These are phyloP conservation scores for Antechinus stuartii DNA, from an alignment of 2,113 vertebrate genomes.

Conservation along the genomic window DNA sequence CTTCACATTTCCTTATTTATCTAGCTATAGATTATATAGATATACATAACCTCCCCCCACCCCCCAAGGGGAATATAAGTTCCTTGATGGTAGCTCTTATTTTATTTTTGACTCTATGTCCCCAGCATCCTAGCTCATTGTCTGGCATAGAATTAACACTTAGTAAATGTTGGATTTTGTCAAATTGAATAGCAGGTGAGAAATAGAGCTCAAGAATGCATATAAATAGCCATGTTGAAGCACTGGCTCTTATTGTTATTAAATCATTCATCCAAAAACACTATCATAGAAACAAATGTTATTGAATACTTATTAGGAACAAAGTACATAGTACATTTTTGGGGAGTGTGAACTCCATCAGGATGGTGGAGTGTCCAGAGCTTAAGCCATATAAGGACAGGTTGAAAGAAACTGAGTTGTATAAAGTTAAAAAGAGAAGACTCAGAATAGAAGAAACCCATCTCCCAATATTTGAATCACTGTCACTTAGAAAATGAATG, in stretches of 20 bases:
- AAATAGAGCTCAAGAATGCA: neutral
- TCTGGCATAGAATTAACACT: neutral
- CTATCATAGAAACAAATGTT: neutral
- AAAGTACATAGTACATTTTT: neutral
- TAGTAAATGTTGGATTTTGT: neutral
- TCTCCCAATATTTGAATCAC: neutral
- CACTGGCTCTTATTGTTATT: neutral
- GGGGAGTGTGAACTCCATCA: neutral
- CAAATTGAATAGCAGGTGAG: neutral
- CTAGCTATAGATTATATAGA: neutral
- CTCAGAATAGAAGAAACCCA: neutral
- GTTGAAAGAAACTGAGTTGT: neutral
- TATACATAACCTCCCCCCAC: too few species aligned
- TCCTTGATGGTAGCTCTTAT: neutral
- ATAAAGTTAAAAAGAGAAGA: neutral
- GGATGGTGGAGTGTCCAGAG: neutral
- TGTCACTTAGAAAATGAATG: neutral
- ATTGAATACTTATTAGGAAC: neutral
- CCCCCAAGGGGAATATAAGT: neutral
- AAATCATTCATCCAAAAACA: neutral
- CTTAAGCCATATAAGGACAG: neutral
- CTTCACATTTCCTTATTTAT: neutral
- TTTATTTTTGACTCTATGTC: neutral
- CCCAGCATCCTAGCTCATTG: neutral
- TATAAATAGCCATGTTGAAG: neutral